A percentile compares a stretch with the other conserved stretches of the same genome.
Evolutionary conservation across 2,797 vertebrate genomes (phyloP).

Genomic region (Echiichthys vipera): DNA sequence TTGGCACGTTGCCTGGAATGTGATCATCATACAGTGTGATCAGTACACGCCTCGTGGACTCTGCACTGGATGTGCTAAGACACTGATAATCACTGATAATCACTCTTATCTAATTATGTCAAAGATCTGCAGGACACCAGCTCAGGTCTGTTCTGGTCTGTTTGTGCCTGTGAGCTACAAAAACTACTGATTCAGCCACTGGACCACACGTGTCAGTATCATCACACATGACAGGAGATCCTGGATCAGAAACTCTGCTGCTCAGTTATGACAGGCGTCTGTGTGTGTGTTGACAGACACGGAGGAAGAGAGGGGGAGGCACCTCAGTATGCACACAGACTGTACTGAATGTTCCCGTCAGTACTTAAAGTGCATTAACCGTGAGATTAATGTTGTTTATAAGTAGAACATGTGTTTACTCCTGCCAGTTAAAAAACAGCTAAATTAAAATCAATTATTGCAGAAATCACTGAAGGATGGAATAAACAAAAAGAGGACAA

Average conservation of each 20-base stretch:
- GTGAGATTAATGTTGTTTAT: too few species aligned
- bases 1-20: background rate
- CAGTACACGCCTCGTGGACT: constrained; percentile 22
- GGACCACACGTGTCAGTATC: too few species aligned
- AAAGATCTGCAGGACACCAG: background rate
- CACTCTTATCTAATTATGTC: background rate
- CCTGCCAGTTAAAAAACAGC: background rate
- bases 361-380: background rate
- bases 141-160: background rate
- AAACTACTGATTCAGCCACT: background rate
- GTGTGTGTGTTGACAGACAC: background rate
- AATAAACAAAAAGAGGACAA: background rate
- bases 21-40: background rate
- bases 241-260: background rate
- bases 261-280: background rate
- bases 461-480: background rate
- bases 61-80: constrained; percentile 23
- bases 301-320: too few species aligned
- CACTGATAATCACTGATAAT: constrained; percentile 14
- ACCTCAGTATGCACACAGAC: background rate
- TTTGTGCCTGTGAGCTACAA: background rate
- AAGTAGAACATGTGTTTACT: background rate
- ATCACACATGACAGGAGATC: too few species aligned
- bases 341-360: background rate
- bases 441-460: background rate